phyloP scores from a whole-genome alignment of 2,113 vertebrate species.

The Lagopus leucura region DNA sequence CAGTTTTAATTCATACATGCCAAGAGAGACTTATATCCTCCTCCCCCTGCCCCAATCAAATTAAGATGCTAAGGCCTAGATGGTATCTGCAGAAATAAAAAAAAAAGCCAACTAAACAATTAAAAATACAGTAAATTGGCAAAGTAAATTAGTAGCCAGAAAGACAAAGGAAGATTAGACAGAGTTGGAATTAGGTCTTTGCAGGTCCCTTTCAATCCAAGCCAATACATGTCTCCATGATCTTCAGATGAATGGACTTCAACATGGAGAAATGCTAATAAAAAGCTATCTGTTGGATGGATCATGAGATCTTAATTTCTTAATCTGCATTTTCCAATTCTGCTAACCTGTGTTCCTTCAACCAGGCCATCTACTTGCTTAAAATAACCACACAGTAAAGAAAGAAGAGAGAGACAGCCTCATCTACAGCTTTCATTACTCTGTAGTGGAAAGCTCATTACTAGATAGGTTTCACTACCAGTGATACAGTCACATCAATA shows the following conservation, averaged over 20 bases:
- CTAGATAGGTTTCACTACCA: not conserved
- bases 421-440: not conserved
- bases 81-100: not conserved
- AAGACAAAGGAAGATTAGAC: not conserved
- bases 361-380: not conserved
- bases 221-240: too few species aligned
- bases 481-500: not conserved
- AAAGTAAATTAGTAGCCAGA: not conserved
- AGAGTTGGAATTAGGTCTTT: too few species aligned
- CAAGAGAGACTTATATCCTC: not conserved
- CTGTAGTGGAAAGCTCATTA: not conserved
- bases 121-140: not conserved
- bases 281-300: not conserved
- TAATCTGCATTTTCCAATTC: not conserved
- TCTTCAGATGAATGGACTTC: not conserved
- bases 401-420: not conserved
- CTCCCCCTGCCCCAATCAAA: not conserved
- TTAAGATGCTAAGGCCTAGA: not conserved
- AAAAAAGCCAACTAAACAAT: not conserved
- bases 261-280: not conserved
- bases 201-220: too few species aligned
- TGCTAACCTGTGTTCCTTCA: not conserved
- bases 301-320: not conserved
- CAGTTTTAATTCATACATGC: not conserved
- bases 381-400: not conserved